Base-by-base conservation (phyloP, 2,113 vertebrate genomes). In the Daphoenositta chrysoptera region DNA sequence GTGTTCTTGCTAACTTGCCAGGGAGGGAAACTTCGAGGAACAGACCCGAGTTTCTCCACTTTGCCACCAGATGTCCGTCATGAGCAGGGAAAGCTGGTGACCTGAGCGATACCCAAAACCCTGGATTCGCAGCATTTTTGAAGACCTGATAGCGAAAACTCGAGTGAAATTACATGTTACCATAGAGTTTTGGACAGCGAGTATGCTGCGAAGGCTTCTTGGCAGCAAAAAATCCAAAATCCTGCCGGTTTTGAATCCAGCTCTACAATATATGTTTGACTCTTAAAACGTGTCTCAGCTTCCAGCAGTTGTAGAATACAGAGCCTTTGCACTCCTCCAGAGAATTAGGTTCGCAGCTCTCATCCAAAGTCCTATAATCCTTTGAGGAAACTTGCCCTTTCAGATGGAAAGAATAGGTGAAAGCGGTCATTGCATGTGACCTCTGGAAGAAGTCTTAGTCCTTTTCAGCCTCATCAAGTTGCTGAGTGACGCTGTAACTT, bases 51-150 rank as follows among this genome's bases (percentile, higher is more conserved):
- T 94, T 98, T 94, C 93, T 30, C 60, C 71, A 8, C 42, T 95
- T 95, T 91, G 96, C 98, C 98, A 96, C 97, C 96, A 98, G 98
- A 95, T 98, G 98, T 98, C 98, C 90, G 70, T 94, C 96, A 87
- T 19, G 97, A 98, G 98, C 97, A 97, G 97, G 94, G 97, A 98
- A 98, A 96, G 82, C 77, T 75, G 90, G 78, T 71, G 95, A 76
- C 66, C 70, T 10, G 48, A 70, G 13, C 54, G 42, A 30, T 75
- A 48, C 77, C 79, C 86, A 72, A 77, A 77, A 92, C 39, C 58
- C 28, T n/a, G 87, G 53, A 75, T 86, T 89, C 72, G 57, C 92
- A 79, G 86, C 69, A 37, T 83, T 96, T 97, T 91, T 95, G 78
- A 96, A 92, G 39, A 50, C 50, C 35, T 0, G 75, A 86, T 82